These are phyloP conservation scores for Channa maculata DNA, from an alignment of 2,113 vertebrate species.

Conservation along the genomic window DNA sequence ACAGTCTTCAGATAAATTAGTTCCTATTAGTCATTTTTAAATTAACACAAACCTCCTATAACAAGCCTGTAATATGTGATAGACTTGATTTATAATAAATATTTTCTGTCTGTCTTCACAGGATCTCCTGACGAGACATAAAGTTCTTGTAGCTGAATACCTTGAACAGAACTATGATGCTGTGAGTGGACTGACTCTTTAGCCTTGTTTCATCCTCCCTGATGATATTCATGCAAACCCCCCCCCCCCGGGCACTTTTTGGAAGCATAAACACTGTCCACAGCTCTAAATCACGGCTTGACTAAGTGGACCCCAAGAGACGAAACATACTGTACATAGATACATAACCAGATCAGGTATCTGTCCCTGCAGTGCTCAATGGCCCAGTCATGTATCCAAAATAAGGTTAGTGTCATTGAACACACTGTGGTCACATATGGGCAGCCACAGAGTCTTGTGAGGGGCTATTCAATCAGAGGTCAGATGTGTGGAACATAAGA, in stretches of 20 bases:
- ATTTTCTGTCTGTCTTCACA: slow-evolving; percentile 65
- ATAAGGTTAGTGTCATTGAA: neutral
- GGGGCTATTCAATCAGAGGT: neutral
- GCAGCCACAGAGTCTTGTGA: neutral
- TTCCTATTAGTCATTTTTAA: no score
- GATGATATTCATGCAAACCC: slow-evolving; percentile 1
- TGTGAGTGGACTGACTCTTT: slow-evolving; percentile 82
- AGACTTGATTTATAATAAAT: neutral
- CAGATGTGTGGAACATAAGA: neutral
- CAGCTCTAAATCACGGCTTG: neutral
- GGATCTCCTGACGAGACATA: slow-evolving; percentile 97
- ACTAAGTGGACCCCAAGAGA: slow-evolving; percentile 1
- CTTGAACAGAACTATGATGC: slow-evolving; percentile 94
- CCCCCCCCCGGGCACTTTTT: neutral
- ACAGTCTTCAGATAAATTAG: no score
- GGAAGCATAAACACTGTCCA: slow-evolving; percentile 5
- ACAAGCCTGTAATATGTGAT: neutral
- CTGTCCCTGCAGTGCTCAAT: neutral
- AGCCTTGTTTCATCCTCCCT: no score
- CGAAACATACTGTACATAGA: neutral
- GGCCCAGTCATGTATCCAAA: slow-evolving; percentile 12
- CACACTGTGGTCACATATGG: neutral
- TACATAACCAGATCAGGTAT: slow-evolving; percentile 7
- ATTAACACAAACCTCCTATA: neutral
- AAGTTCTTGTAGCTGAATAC: slow-evolving; percentile 92